These are phyloP conservation scores for Hydrotaea cyrtoneurina DNA, from an alignment of 2,888 invertebrate genomes.

Conservation along the genomic window DNA sequence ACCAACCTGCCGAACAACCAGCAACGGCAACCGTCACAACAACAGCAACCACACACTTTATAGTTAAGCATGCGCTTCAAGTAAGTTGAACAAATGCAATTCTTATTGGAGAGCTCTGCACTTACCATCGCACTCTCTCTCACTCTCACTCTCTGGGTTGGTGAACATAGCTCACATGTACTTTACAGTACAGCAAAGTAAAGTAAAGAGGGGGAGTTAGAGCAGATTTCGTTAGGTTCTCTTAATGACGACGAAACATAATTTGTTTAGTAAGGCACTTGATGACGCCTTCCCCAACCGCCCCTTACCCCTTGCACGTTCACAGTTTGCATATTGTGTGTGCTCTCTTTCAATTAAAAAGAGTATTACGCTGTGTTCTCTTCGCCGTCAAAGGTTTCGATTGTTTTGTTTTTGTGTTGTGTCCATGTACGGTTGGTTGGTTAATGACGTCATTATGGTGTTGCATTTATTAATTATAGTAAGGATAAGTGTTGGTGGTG, in stretches of 20 bases:
- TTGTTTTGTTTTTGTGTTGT: too few relatives aligned
- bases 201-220: slow-evolving; percentile 49
- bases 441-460: slow-evolving; percentile 64
- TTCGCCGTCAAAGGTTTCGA: too few relatives aligned
- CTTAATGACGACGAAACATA: slow-evolving; percentile 21
- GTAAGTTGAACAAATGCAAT: slow-evolving; percentile 22
- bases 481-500: neutral
- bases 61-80: slow-evolving; percentile 59
- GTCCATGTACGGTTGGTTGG: neutral
- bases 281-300: neutral
- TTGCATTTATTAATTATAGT: slow-evolving; percentile 33
- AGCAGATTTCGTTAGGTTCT: slow-evolving; percentile 40
- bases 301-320: neutral
- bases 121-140: neutral
- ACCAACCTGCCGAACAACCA: neutral
- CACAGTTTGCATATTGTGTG: neutral
- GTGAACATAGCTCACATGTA: neutral
- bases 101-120: slow-evolving; percentile 13
- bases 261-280: neutral
- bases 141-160: too few relatives aligned
- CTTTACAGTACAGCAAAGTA: neutral
- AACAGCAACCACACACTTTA: slow-evolving; percentile 36
- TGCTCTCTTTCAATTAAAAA: neutral
- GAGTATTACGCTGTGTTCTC: too few relatives aligned
- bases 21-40: neutral